These are phyloP conservation scores for Diadegma fenestrale DNA, from an alignment of 2,888 invertebrate genomes.

Conservation along the genomic window DNA sequence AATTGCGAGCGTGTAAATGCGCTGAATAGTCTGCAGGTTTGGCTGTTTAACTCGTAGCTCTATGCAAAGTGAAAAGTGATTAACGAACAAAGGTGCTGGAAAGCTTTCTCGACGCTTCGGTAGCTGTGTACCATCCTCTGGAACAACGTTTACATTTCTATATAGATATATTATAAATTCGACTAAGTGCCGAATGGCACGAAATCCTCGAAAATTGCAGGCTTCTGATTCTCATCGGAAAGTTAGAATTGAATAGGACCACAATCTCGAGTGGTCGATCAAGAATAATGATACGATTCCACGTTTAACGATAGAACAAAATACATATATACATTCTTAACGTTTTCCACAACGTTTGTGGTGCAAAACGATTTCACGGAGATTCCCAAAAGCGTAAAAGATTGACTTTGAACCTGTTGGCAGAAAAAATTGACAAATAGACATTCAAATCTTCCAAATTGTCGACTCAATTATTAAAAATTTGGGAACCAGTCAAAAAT, in stretches of 20 bases:
- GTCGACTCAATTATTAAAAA: not conserved
- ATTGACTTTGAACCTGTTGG: conserved; percentile 24
- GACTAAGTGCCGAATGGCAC: conserved; percentile 79
- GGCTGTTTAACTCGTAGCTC: conserved; percentile 71
- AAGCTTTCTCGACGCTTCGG: conserved; percentile 64
- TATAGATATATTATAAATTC: conserved; percentile 4
- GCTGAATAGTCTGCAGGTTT: conserved; percentile 74
- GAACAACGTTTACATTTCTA: conserved; percentile 26
- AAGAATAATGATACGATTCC: conserved; percentile 61
- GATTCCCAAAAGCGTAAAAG: conserved; percentile 37
- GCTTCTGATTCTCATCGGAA: conserved; percentile 78
- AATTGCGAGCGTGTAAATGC: conserved; percentile 62
- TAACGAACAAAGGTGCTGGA: conserved; percentile 74
- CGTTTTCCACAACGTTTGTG: conserved; percentile 18
- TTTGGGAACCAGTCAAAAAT: not conserved
- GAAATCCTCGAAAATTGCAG: conserved; percentile 78
- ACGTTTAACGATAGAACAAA: not conserved
- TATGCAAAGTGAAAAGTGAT: conserved; percentile 78
- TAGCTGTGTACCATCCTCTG: conserved; percentile 69
- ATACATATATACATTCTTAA: not conserved
- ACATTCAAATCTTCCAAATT: not conserved
- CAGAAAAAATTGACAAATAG: not conserved
- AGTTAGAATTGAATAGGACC: conserved; percentile 79
- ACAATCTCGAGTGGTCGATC: conserved; percentile 77
- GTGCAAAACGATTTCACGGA: conserved; percentile 18